Percentiles rank a stretch among this genome's conserved stretches.
Evolutionary conservation across 2,888 invertebrate species (phyloP).

Genomic region (Chloroclysta siterata): DNA sequence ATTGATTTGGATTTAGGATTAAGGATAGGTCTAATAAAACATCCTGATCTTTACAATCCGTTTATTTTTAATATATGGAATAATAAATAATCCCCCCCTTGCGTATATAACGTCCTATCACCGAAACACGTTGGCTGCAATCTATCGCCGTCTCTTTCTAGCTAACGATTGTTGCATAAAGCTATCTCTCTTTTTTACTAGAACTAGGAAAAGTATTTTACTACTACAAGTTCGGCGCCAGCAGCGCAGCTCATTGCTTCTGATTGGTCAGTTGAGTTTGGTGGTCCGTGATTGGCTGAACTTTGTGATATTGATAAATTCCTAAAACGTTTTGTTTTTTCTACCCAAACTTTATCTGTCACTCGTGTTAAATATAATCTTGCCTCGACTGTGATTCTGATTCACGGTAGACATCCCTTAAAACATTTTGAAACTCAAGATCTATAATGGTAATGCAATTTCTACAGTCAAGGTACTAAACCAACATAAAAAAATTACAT

Average conservation of each 20-base stretch:
- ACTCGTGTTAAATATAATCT: no score
- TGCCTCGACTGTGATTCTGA: no score
- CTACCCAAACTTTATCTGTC: no score
- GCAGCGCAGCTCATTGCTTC: background rate
- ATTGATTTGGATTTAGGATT: background rate
- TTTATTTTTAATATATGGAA: constrained; percentile 82
- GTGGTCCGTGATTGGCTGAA: background rate
- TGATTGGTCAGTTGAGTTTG: background rate
- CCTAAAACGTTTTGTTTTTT: no score
- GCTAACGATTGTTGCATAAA: constrained; percentile 34
- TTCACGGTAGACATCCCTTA: no score
- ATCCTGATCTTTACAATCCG: constrained; percentile 75
- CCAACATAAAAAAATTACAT: no score
- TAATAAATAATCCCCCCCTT: constrained; percentile 78
- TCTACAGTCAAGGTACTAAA: no score
- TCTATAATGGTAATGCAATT: no score
- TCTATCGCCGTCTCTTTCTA: constrained; percentile 67
- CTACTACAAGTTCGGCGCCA: background rate
- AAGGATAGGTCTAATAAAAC: constrained; percentile 59
- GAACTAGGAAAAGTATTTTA: background rate
- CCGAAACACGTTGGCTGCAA: constrained; percentile 71
- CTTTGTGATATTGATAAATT: background rate
- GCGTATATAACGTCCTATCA: constrained; percentile 71
- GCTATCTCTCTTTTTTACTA: constrained; percentile 34
- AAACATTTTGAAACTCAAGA: no score